These are phyloP conservation scores for Psittacus erithacus DNA, from an alignment of 2,113 vertebrate genomes.

Conservation along the genomic window DNA sequence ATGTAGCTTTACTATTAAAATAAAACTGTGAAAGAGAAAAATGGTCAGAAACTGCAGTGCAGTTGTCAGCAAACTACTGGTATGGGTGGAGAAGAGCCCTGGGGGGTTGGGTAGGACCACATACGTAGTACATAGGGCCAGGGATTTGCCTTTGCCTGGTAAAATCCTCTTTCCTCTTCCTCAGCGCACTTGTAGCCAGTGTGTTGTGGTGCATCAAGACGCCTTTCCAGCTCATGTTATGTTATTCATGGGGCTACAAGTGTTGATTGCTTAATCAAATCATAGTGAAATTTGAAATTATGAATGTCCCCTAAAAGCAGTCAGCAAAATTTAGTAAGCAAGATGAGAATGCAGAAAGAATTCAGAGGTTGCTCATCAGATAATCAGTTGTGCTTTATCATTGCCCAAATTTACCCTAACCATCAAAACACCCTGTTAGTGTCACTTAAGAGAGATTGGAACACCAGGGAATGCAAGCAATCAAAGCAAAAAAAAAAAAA, in stretches of 20 bases:
- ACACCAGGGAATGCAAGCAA: neutral
- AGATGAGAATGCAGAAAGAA: neutral
- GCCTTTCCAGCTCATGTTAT: neutral
- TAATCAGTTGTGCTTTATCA: neutral
- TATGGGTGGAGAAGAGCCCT: neutral
- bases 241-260: neutral
- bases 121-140: rapidly evolving
- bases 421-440: neutral
- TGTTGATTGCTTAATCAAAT: neutral
- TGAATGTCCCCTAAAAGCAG: neutral
- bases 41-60: neutral
- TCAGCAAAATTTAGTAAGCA: neutral
- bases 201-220: neutral
- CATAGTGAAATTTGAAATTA: neutral
- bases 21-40: neutral
- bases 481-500: neutral
- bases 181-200: neutral
- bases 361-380: neutral
- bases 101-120: neutral
- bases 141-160: neutral
- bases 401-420: neutral
- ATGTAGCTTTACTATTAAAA: neutral
- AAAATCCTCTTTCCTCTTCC: neutral
- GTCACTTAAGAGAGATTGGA: neutral
- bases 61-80: neutral